Percentiles rank a stretch among this genome's conserved stretches.
Conservation (phyloP, 64 coral and sea anemone species). For the Acropora yongei region DNA sequence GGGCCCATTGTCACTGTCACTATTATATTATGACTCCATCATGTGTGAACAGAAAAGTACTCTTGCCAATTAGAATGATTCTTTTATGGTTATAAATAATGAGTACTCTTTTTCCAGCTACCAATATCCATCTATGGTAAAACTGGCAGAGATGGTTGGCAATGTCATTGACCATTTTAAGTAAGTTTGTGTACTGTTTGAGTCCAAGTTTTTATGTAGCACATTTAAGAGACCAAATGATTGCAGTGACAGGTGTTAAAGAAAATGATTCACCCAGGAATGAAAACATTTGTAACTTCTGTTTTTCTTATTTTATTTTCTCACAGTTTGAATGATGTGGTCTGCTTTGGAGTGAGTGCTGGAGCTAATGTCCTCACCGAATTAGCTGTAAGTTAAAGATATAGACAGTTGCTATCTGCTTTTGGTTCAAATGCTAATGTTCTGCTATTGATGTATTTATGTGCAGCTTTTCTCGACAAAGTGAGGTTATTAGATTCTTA, state of each 20-base stretch:
- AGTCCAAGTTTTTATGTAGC: too few species aligned
- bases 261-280: not conserved
- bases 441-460: too few species aligned
- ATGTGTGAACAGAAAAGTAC: too few species aligned
- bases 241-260: not conserved
- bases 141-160: slow-evolving; percentile 92
- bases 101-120: slow-evolving; percentile 65
- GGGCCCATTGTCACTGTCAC: too few species aligned
- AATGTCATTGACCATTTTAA: slow-evolving; percentile 98
- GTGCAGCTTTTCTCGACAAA: too few species aligned
- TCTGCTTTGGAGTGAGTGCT: slow-evolving; percentile 96
- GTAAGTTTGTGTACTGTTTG: slow-evolving; percentile 63
- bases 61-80: too few species aligned
- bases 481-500: too few species aligned
- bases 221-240: too few species aligned
- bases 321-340: slow-evolving; percentile 86
- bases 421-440: not conserved
- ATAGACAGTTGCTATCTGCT: not conserved
- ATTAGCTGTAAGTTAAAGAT: slow-evolving; percentile 82
- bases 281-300: not conserved
- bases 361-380: slow-evolving; percentile 93
- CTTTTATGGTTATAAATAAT: too few species aligned
- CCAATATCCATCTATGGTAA: slow-evolving; percentile 90
- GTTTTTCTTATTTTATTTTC: not conserved
- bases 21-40: too few species aligned